These are phyloP conservation scores for Phyllotis vaccarum DNA, from an alignment of 2,797 vertebrate genomes.

Conservation along the genomic window DNA sequence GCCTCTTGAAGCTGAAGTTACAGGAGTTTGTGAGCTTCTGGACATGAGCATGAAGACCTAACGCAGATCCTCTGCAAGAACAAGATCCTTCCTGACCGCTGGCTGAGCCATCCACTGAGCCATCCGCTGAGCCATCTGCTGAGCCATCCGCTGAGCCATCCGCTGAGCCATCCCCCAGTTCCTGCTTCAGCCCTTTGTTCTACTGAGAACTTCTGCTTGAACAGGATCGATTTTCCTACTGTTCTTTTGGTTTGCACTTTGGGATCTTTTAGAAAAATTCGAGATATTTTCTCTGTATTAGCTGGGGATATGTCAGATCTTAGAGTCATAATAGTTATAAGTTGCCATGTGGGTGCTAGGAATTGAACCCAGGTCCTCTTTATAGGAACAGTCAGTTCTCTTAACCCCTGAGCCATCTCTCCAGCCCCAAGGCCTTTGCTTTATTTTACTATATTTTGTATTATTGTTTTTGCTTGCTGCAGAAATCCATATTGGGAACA, in stretches of 20 bases:
- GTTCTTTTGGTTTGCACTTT: not conserved
- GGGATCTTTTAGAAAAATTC: not conserved
- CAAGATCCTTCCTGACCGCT: not conserved
- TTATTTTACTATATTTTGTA: not conserved
- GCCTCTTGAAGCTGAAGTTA: not conserved
- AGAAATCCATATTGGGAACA: conserved; percentile 39
- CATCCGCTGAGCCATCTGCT: too few relatives aligned
- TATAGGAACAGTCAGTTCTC: too few relatives aligned
- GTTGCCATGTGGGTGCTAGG: too few relatives aligned
- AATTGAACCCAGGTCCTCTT: too few relatives aligned
- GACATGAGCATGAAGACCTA: not conserved
- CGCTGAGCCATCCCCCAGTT: too few relatives aligned
- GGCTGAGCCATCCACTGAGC: rapidly evolving
- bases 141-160: too few relatives aligned
- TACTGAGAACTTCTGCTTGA: conserved; percentile 18
- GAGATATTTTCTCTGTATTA: not conserved
- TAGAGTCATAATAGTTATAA: too few relatives aligned
- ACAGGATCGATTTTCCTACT: not conserved
- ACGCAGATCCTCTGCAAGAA: not conserved
- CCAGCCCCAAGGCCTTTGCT: not conserved
- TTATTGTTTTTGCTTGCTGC: conserved; percentile 23
- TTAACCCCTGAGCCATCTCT: too few relatives aligned
- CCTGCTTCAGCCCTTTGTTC: not conserved
- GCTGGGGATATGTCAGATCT: too few relatives aligned
- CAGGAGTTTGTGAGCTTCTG: not conserved